Evolutionary conservation across 2,113 vertebrate species (phyloP).

Genomic region (Mormoops blainvillei): DNA sequence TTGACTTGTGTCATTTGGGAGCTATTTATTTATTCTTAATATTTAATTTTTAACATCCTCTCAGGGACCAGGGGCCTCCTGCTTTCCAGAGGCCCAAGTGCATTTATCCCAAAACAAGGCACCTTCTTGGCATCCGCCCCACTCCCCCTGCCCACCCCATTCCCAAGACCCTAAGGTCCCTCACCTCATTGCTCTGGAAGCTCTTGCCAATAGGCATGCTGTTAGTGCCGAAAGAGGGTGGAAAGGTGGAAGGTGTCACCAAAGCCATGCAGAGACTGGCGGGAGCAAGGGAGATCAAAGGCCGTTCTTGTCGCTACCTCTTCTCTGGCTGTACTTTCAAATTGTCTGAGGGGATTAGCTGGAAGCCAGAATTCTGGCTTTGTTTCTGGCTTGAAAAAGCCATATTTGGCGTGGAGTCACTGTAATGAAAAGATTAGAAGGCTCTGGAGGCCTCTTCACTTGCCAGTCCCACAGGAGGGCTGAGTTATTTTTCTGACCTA

Average conservation of each 20-base stretch:
- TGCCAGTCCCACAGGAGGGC: background rate
- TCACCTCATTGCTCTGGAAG: slow-evolving; percentile 14
- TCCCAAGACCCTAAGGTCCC: slow-evolving; percentile 20
- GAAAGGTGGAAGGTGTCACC: background rate
- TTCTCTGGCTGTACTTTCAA: slow-evolving; percentile 22
- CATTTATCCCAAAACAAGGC: slow-evolving; percentile 71
- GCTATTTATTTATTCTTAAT: slow-evolving; percentile 77
- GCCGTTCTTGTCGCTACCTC: background rate
- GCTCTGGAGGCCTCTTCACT: slow-evolving; percentile 15
- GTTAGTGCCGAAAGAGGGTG: background rate
- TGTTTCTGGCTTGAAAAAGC: slow-evolving; percentile 41
- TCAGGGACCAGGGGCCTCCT: slow-evolving; percentile 75
- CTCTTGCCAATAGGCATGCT: background rate
- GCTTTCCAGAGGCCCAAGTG: slow-evolving; percentile 70
- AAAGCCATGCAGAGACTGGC: background rate
- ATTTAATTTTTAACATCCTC: slow-evolving; percentile 76
- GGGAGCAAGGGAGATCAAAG: slow-evolving; percentile 3
- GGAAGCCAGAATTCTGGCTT: slow-evolving; percentile 10
- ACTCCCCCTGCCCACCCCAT: no score
- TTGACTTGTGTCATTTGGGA: slow-evolving; percentile 64
- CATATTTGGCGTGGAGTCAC: slow-evolving; percentile 26
- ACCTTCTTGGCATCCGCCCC: slow-evolving; percentile 39
- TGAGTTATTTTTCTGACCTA: slow-evolving; percentile 36
- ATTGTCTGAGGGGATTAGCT: slow-evolving; percentile 15
- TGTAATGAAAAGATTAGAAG: slow-evolving; percentile 10